Percentiles rank a stretch among this genome's conserved stretches.
These are phyloP conservation scores for Megaleporinus macrocephalus DNA, from an alignment of 2,113 vertebrate species.

Conservation along the genomic window DNA sequence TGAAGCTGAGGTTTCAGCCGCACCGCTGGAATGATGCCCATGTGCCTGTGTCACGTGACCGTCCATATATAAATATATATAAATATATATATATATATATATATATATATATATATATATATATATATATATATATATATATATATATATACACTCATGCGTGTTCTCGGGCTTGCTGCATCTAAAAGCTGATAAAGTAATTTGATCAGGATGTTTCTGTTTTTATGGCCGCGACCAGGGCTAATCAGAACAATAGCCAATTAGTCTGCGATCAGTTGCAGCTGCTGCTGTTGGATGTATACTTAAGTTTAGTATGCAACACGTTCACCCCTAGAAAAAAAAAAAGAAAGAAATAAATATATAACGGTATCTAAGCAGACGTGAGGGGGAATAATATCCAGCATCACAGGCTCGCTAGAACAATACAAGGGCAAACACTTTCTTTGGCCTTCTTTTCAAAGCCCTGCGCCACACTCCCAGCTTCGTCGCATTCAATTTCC, in stretches of 20 bases:
- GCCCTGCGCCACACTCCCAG: constrained; percentile 70
- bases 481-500: constrained; percentile 78
- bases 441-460: constrained; percentile 70
- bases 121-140: no score
- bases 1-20: constrained; percentile 61
- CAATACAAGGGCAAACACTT: constrained; percentile 72
- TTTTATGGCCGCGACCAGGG: constrained; percentile 41
- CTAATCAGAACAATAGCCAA: constrained; percentile 33
- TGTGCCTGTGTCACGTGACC: neutral
- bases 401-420: constrained; percentile 71
- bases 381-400: constrained; percentile 79
- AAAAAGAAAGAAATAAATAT: constrained; percentile 75
- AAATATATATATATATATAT: no score
- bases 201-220: constrained; percentile 43
- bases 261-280: constrained; percentile 51
- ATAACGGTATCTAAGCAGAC: constrained; percentile 78
- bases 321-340: constrained; percentile 60
- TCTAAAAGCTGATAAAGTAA: constrained; percentile 39
- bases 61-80: neutral
- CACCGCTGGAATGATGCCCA: neutral
- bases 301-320: constrained; percentile 76
- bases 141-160: no score
- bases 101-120: no score
- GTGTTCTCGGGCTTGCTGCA: neutral
- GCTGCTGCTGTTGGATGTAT: constrained; percentile 53